Conservation (phyloP, 2,113 vertebrate genomes). For the Neomonachus schauinslandi region DNA sequence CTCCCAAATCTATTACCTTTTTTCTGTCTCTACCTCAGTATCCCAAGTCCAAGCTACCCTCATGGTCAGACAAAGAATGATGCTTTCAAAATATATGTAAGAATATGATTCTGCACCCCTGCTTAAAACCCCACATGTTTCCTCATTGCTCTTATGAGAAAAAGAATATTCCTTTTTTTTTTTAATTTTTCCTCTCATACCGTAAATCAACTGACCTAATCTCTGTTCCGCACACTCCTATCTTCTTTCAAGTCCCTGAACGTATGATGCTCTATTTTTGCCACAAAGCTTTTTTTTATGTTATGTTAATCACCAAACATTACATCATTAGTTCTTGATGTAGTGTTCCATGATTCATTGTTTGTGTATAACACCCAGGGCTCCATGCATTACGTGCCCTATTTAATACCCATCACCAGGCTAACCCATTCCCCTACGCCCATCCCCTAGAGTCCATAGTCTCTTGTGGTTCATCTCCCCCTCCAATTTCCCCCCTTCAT, state of each 20-base stretch:
- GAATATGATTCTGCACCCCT: background rate
- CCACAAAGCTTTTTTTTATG: background rate
- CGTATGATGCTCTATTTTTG: background rate
- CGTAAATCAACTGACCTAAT: background rate
- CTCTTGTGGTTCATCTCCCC: too few relatives aligned
- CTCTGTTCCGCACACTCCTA: background rate
- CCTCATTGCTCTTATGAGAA: background rate
- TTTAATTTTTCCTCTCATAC: background rate
- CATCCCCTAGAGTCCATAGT: too few relatives aligned
- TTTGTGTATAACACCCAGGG: too few relatives aligned
- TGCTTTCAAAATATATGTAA: background rate
- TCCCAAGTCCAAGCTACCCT: background rate
- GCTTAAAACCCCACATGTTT: background rate
- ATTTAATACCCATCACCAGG: too few relatives aligned
- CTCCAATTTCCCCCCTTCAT: too few relatives aligned
- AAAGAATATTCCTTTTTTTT: background rate
- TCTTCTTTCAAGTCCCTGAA: background rate
- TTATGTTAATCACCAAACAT: too few relatives aligned
- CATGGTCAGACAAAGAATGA: background rate
- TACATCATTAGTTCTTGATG: too few relatives aligned
- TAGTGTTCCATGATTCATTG: too few relatives aligned
- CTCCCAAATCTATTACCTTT: background rate
- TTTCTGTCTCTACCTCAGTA: background rate
- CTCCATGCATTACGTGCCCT: too few relatives aligned
- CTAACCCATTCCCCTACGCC: too few relatives aligned